phyloP scores from a whole-genome alignment of 1,140 invertebrate species.

The Lepidurus arcticus region DNA sequence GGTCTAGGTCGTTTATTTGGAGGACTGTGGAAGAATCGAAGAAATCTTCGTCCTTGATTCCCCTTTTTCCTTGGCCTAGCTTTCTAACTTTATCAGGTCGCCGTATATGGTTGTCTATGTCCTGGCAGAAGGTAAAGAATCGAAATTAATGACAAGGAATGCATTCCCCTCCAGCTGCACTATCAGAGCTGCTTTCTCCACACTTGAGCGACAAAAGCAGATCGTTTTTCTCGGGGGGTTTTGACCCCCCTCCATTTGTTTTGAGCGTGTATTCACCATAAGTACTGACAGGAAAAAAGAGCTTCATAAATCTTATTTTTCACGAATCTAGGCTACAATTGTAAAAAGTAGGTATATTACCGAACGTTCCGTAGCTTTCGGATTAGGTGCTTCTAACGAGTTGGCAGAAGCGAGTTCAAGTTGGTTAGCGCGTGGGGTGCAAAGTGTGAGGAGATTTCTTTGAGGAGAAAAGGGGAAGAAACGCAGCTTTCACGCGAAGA shows the following conservation, averaged over 20 bases:
- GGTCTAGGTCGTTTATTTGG: background rate
- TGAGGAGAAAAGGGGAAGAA: background rate
- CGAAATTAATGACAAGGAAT: background rate
- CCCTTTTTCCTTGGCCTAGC: slow-evolving; percentile 2
- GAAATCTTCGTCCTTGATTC: background rate
- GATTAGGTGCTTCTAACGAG: background rate
- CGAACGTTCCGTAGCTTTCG: background rate
- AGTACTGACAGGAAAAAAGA: background rate
- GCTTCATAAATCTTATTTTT: background rate
- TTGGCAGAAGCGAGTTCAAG: background rate
- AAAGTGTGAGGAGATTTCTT: background rate
- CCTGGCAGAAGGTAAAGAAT: background rate
- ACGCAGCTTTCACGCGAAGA: slow-evolving; percentile 16
- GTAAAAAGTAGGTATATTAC: background rate
- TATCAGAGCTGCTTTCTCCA: slow-evolving; percentile 2
- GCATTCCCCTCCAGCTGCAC: background rate
- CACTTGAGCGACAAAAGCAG: background rate
- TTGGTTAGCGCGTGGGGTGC: background rate
- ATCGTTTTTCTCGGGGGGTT: background rate
- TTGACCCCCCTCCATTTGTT: background rate
- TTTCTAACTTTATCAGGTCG: slow-evolving; percentile 18
- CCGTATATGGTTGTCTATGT: background rate
- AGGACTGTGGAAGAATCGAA: background rate
- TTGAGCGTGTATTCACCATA: background rate
- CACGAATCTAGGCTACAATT: background rate